Percentiles rank a stretch among this genome's conserved stretches.
Evolutionary conservation across 2,113 vertebrate genomes (phyloP).

Genomic region (Albula glossodonta): DNA sequence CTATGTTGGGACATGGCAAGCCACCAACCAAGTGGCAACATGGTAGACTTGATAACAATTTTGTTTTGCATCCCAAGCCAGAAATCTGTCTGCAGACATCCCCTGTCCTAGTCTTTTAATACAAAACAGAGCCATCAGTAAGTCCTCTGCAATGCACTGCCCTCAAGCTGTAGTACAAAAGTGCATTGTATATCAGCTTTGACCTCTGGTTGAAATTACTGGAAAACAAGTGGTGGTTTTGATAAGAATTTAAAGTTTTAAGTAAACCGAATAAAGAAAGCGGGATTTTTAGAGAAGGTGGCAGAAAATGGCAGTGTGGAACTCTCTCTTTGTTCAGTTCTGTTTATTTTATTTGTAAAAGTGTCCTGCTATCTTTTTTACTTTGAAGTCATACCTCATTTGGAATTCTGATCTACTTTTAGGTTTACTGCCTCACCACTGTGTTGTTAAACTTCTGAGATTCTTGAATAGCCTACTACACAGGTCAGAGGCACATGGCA

Average conservation of each 20-base stretch:
- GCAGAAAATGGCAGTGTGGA: neutral
- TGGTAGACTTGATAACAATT: neutral
- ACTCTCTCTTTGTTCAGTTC: neutral
- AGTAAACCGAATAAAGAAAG: too few species aligned
- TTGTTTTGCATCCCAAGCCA: neutral
- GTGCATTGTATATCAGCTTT: neutral
- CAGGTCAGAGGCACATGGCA: neutral
- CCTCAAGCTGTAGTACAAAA: neutral
- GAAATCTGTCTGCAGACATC: neutral
- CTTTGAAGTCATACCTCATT: conserved; percentile 23
- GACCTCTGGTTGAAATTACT: neutral
- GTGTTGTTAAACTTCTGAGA: conserved; percentile 34
- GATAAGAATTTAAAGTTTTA: too few species aligned
- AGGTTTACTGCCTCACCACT: conserved; percentile 20
- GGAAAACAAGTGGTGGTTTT: too few species aligned
- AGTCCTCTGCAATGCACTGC: neutral
- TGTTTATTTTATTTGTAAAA: neutral
- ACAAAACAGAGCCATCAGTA: conserved; percentile 3
- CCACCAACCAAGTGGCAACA: neutral
- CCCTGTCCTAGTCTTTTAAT: conserved; percentile 2
- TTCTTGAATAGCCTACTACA: neutral
- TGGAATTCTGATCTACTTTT: conserved; percentile 33
- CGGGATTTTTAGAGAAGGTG: neutral
- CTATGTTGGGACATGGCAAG: conserved; percentile 4
- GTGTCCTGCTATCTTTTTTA: conserved; percentile 6